A percentile compares a stretch with the other conserved stretches of the same genome.
These are phyloP conservation scores for Caenorhabditis sp. DNA, from an alignment of 2,888 invertebrate genomes.

Conservation along the genomic window DNA sequence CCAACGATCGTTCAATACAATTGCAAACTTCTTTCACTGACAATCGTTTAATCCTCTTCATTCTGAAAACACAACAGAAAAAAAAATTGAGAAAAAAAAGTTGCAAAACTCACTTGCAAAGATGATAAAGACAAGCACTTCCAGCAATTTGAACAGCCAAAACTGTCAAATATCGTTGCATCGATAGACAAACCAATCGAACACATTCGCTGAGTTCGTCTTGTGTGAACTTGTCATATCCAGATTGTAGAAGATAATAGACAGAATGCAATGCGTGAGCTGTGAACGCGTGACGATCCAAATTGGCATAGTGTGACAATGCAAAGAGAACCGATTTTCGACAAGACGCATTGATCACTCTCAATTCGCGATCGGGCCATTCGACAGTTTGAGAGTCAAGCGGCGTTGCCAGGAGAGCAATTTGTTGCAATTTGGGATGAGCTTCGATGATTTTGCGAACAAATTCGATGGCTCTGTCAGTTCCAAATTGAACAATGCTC, in stretches of 20 bases:
- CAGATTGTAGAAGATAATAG: constrained; percentile 50
- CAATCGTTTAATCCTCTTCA: constrained; percentile 51
- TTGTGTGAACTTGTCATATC: constrained; percentile 50
- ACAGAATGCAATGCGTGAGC: constrained; percentile 54
- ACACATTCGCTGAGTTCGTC: constrained; percentile 48
- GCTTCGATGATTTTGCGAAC: constrained; percentile 37
- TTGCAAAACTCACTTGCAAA: constrained; percentile 55
- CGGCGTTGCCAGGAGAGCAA: constrained; percentile 50
- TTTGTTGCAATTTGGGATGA: constrained; percentile 43
- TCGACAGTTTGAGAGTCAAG: constrained; percentile 36
- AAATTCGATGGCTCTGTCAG: constrained; percentile 43
- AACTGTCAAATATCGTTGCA: constrained; percentile 46
- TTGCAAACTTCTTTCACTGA: constrained; percentile 39
- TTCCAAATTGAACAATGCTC: constrained; percentile 42
- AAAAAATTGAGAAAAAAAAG: too few species aligned
- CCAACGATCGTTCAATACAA: constrained; percentile 55
- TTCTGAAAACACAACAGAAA: constrained; percentile 32
- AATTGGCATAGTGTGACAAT: constrained; percentile 39
- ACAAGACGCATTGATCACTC: constrained; percentile 43
- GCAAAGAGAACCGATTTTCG: constrained; percentile 42
- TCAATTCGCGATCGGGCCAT: constrained; percentile 15
- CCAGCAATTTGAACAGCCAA: constrained; percentile 59
- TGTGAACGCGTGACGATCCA: constrained; percentile 49
- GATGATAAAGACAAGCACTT: constrained; percentile 58
- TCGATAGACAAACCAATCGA: constrained; percentile 45